Conservation (phyloP, 2,888 invertebrate genomes). For the Plagiodera versicolora region DNA sequence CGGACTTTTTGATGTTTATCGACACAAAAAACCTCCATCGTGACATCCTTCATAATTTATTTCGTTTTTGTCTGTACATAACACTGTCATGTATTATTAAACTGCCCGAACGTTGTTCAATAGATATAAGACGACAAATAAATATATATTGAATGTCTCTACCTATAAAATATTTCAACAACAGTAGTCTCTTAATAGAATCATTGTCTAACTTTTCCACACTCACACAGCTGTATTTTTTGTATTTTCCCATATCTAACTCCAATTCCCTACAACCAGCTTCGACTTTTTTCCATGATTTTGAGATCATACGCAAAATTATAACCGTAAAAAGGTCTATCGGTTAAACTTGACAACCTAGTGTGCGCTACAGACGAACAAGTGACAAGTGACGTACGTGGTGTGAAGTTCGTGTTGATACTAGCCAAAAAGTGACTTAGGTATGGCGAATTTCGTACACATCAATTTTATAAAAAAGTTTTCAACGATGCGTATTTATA, state of each 20-base stretch:
- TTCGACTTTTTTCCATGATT: not conserved
- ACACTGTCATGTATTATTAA: too few species aligned
- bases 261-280: not conserved
- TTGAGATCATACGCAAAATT: not conserved
- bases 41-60: too few species aligned
- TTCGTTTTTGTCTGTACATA: too few species aligned
- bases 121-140: too few species aligned
- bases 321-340: too few species aligned
- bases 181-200: too few species aligned
- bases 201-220: not conserved
- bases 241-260: constrained; percentile 1
- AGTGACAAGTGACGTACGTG: not conserved
- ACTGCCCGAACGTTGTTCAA: too few species aligned
- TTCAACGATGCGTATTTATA: constrained; percentile 30
- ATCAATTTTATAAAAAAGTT: constrained; percentile 39
- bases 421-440: constrained; percentile 21
- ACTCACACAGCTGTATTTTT: not conserved
- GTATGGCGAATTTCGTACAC: constrained; percentile 23
- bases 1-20: too few species aligned
- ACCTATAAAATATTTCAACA: too few species aligned
- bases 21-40: too few species aligned
- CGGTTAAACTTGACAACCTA: not conserved
- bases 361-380: not conserved
- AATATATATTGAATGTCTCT: too few species aligned
- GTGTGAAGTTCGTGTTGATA: constrained; percentile 3